Conservation (phyloP, 2,113 vertebrate genomes). For the Vidua chalybeata region DNA sequence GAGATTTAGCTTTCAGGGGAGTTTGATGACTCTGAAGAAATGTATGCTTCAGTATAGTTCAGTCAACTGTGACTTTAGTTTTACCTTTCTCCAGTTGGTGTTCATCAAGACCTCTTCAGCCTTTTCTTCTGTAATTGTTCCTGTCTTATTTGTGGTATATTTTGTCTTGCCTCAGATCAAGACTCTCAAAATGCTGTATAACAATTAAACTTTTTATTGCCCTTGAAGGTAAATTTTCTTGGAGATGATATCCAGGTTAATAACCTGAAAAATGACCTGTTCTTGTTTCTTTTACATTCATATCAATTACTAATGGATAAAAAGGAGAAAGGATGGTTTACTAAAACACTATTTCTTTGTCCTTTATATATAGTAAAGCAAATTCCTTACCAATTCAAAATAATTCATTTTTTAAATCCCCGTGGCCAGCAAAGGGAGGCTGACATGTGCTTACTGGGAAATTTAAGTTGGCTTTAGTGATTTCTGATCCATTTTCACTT, state of each 20-base stretch:
- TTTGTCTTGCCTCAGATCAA: neutral
- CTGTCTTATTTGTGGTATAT: neutral
- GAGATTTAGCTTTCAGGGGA: neutral
- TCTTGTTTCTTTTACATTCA: neutral
- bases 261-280: constrained; percentile 8
- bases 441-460: neutral
- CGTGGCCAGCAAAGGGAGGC: neutral
- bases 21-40: neutral
- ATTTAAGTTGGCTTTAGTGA: neutral
- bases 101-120: neutral
- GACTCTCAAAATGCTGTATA: neutral
- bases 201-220: constrained; percentile 18
- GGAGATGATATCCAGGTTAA: neutral
- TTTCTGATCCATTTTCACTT: neutral
- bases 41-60: neutral
- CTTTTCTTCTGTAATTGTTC: neutral
- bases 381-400: neutral
- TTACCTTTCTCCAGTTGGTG: neutral
- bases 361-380: neutral
- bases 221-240: constrained; percentile 16
- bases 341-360: neutral
- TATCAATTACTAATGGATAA: neutral
- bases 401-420: neutral
- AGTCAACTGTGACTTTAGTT: neutral
- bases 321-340: neutral